These are phyloP conservation scores for Pelagia noctiluca DNA, from an alignment of 30 jellyfish, hydroid and myxozoan species.

Conservation along the genomic window DNA sequence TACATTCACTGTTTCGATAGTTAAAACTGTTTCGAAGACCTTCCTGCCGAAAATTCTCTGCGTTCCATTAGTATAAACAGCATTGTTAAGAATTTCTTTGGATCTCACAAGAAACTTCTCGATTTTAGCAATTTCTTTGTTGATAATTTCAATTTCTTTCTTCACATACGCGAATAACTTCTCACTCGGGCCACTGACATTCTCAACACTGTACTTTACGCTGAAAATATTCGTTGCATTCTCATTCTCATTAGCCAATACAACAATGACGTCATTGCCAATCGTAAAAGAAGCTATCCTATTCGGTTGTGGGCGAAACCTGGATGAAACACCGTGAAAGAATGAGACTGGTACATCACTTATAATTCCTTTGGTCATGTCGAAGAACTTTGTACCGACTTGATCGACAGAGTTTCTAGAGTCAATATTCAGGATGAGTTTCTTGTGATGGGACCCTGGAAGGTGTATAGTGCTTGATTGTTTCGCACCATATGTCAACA, in stretches of 20 bases:
- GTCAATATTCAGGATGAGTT: slow-evolving; percentile 54
- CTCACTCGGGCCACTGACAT: slow-evolving; percentile 49
- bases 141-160: slow-evolving; percentile 14
- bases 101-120: background rate
- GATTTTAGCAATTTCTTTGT: background rate
- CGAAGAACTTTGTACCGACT: slow-evolving; percentile 62
- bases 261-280: slow-evolving; percentile 5
- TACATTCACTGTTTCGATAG: background rate
- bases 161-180: slow-evolving; percentile 12
- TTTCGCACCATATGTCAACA: slow-evolving; percentile 76
- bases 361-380: slow-evolving; percentile 24
- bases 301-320: slow-evolving; percentile 61
- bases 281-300: slow-evolving; percentile 63
- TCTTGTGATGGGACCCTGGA: slow-evolving; percentile 72
- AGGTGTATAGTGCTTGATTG: slow-evolving; percentile 44
- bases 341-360: slow-evolving; percentile 55
- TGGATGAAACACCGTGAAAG: slow-evolving; percentile 1
- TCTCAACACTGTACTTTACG: slow-evolving; percentile 26
- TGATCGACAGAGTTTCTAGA: slow-evolving; percentile 71
- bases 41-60: slow-evolving; percentile 39
- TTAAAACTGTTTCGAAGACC: background rate
- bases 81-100: background rate
- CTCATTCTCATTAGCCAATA: slow-evolving; percentile 9
- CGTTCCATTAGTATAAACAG: slow-evolving; percentile 11
- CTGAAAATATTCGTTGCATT: slow-evolving; percentile 20